A percentile compares a stretch with the other conserved stretches of the same genome.
phyloP scores from a whole-genome alignment of 2,113 vertebrate genomes.

The Tinamus guttatus region DNA sequence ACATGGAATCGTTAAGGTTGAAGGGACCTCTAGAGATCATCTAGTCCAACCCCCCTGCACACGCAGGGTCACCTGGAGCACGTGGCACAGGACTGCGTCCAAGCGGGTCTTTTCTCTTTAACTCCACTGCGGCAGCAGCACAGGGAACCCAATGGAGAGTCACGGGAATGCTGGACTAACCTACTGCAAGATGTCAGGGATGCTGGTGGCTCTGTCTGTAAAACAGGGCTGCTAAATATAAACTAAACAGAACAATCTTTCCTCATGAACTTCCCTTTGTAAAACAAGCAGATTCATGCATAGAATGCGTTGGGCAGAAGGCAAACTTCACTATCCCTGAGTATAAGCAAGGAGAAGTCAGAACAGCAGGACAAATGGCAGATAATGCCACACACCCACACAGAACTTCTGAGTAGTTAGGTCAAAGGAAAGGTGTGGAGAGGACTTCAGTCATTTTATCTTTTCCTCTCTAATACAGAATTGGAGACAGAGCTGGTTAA shows the following conservation, averaged over 20 bases:
- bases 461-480: neutral
- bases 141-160: neutral
- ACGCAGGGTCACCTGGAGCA: too few species aligned
- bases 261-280: neutral
- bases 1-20: too few species aligned
- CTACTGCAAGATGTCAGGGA: neutral
- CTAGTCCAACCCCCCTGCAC: too few species aligned
- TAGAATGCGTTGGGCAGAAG: accelerated
- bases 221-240: accelerated
- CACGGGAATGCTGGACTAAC: neutral
- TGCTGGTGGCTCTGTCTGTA: neutral
- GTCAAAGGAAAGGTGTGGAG: neutral
- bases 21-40: too few species aligned
- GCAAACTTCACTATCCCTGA: neutral
- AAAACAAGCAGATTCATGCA: neutral
- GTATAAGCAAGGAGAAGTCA: neutral
- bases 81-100: too few species aligned
- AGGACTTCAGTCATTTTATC: neutral
- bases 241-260: neutral
- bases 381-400: neutral
- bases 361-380: neutral
- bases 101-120: neutral
- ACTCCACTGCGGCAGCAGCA: neutral
- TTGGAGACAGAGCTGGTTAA: neutral
- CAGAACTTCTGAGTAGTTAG: neutral